Conservation (phyloP, 1,140 invertebrate genomes). For the Diorhabda carinulata region DNA sequence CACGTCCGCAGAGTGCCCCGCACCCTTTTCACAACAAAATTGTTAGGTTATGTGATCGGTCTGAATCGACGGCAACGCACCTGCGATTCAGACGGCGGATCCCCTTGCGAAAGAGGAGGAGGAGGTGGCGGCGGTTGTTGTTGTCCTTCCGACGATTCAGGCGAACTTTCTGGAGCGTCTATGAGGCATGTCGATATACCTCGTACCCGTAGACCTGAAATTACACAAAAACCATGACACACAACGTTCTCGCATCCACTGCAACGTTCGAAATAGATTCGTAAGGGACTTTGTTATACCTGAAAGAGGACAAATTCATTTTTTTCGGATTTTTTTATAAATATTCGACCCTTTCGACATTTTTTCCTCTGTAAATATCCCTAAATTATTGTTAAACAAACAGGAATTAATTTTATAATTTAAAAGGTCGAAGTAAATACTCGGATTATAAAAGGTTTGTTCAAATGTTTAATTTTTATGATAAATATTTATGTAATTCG, state of each 20-base stretch:
- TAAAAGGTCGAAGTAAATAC: too few species aligned
- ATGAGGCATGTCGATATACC: conserved; percentile 46
- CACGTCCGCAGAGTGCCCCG: not conserved
- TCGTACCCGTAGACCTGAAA: conserved; percentile 35
- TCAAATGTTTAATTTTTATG: too few species aligned
- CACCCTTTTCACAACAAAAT: conserved; percentile 1
- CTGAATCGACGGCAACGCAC: conserved; percentile 43
- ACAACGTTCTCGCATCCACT: conserved; percentile 6
- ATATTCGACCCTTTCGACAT: not conserved
- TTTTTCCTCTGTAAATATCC: not conserved
- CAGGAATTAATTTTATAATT: too few species aligned
- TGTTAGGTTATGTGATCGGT: conserved; percentile 42
- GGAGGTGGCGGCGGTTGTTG: conserved; percentile 36
- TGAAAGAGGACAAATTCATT: not conserved
- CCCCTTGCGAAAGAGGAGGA: conserved; percentile 34
- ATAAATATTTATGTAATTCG: too few species aligned
- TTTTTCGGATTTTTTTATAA: too few species aligned
- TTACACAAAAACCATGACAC: conserved; percentile 14
- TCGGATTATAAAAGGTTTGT: too few species aligned
- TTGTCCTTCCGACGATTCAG: conserved; percentile 43
- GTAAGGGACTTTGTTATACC: not conserved
- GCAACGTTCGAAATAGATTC: conserved; percentile 4
- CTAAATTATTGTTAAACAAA: too few species aligned
- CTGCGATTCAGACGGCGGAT: conserved; percentile 42
- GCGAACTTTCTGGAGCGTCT: conserved; percentile 44